Conservation (phyloP, 2,888 invertebrate genomes). For the Thera britannica region DNA sequence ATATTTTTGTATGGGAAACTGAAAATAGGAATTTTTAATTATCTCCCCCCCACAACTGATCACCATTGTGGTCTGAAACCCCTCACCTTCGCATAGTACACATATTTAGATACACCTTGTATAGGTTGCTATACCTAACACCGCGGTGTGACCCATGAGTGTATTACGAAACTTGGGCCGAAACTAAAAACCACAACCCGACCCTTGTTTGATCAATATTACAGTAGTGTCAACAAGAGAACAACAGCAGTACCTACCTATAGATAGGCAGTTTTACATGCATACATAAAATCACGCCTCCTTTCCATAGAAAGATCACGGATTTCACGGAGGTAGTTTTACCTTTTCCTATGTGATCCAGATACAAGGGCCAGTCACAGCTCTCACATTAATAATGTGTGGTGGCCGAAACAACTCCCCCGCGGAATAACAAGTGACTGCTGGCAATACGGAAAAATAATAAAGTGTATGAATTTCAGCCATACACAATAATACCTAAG, state of each 20-base stretch:
- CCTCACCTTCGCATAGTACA: no score
- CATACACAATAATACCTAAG: neutral
- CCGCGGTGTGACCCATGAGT: no score
- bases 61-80: no score
- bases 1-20: no score
- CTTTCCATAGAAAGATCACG: no score
- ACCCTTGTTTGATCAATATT: slow-evolving; percentile 28
- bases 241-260: neutral
- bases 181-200: slow-evolving; percentile 19
- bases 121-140: no score
- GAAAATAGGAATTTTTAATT: no score
- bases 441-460: slow-evolving; percentile 44
- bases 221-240: slow-evolving; percentile 22
- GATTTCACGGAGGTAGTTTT: neutral
- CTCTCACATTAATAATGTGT: slow-evolving; percentile 51
- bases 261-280: neutral
- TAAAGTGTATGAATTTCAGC: slow-evolving; percentile 35
- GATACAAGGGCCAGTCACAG: slow-evolving; percentile 45
- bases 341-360: slow-evolving; percentile 24
- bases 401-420: slow-evolving; percentile 49
- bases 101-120: no score
- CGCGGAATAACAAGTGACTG: slow-evolving; percentile 43
- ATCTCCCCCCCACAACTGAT: no score
- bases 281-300: no score
- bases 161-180: no score